A percentile compares a stretch with the other conserved stretches of the same genome.
These are phyloP conservation scores for Philhelius pedissequus DNA, from an alignment of 2,888 invertebrate species.

Conservation along the genomic window DNA sequence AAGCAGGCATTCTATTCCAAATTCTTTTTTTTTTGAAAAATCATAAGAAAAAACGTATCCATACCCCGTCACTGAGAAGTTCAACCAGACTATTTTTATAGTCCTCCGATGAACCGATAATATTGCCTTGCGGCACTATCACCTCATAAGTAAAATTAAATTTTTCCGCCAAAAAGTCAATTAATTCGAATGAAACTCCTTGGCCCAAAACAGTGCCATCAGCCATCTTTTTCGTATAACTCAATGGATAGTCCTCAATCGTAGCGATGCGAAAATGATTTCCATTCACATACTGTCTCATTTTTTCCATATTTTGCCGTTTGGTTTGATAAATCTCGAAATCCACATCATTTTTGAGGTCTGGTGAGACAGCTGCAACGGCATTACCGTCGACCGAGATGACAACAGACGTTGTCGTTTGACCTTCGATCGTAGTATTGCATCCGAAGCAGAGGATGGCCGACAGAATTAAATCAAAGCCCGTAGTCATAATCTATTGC, in stretches of 20 bases:
- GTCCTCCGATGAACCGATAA: constrained; percentile 80
- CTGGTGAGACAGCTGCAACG: constrained; percentile 57
- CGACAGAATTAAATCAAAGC: constrained; percentile 75
- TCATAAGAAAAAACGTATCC: constrained; percentile 48
- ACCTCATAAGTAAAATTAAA: constrained; percentile 88
- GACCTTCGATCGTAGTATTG: constrained; percentile 67
- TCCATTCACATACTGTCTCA: constrained; percentile 75
- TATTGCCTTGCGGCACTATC: constrained; percentile 82
- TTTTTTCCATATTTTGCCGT: constrained; percentile 65
- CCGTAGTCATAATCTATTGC: constrained; percentile 56
- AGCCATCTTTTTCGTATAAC: constrained; percentile 79
- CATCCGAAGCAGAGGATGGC: constrained; percentile 74
- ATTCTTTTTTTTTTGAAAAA: not conserved
- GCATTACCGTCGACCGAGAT: not conserved
- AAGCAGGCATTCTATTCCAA: no score
- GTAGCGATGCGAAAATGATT: constrained; percentile 75
- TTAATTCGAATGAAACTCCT: constrained; percentile 87
- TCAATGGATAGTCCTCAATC: constrained; percentile 83
- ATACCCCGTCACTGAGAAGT: constrained; percentile 82
- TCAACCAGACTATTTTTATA: constrained; percentile 83
- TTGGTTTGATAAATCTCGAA: constrained; percentile 71
- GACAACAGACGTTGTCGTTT: constrained; percentile 50
- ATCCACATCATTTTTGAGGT: constrained; percentile 24
- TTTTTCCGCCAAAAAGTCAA: constrained; percentile 84
- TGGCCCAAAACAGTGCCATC: constrained; percentile 82